A percentile compares a stretch with the other conserved stretches of the same genome.
These are phyloP conservation scores for Eulemur albifrons DNA, from an alignment of 2,797 vertebrate genomes.

Conservation along the genomic window DNA sequence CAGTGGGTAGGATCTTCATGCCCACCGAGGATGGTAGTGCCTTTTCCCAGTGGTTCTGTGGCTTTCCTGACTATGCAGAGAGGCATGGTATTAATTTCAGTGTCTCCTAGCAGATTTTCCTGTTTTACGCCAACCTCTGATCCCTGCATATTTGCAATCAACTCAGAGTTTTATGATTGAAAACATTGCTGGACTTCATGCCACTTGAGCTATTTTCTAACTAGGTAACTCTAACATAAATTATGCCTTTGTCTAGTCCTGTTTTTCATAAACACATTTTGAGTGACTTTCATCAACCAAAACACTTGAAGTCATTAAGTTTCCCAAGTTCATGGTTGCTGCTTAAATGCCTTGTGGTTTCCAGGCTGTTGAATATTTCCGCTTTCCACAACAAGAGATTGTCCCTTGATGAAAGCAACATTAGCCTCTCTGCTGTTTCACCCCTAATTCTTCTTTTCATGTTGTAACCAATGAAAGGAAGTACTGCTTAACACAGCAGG, in stretches of 20 bases:
- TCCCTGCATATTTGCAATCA: slow-evolving; percentile 34
- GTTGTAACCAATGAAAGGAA: slow-evolving; percentile 62
- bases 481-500: slow-evolving; percentile 69
- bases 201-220: slow-evolving; percentile 20
- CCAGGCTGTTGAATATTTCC: not conserved
- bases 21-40: not conserved
- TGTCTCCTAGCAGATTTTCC: not conserved
- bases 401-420: slow-evolving; percentile 55
- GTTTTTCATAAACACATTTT: not conserved
- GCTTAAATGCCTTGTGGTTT: not conserved
- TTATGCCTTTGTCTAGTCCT: slow-evolving; percentile 45
- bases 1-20: not conserved
- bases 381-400: not conserved
- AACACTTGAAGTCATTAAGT: slow-evolving; percentile 1
- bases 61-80: not conserved
- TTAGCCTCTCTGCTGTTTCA: slow-evolving; percentile 56
- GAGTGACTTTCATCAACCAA: slow-evolving; percentile 37
- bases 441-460: slow-evolving; percentile 63
- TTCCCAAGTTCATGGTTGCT: slow-evolving; percentile 2
- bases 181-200: not conserved
- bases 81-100: not conserved
- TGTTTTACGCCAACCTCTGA: not conserved
- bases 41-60: not conserved
- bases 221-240: slow-evolving; percentile 18
- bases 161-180: slow-evolving; percentile 24